Evolutionary conservation across 2,888 invertebrate genomes (phyloP).

Genomic region (Iphiclides podalirius): DNA sequence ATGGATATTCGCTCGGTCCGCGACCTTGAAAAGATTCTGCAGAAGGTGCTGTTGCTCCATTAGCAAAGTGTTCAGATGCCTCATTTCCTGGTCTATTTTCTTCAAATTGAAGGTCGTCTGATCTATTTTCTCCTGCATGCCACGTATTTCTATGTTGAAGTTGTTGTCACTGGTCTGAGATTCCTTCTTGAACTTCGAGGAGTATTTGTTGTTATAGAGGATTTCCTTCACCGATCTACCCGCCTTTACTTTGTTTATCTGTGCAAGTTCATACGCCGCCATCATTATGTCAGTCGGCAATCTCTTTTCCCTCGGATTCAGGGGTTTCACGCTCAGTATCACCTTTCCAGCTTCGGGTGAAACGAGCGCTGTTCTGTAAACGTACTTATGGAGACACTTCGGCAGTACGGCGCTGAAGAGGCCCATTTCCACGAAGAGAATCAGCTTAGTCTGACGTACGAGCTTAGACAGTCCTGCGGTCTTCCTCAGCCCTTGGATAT

Average conservation of each 20-base stretch:
- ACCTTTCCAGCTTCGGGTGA: constrained; percentile 91
- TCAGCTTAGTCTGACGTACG: constrained; percentile 90
- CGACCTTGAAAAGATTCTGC: constrained; percentile 55
- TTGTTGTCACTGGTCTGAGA: constrained; percentile 60
- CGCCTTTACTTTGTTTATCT: constrained; percentile 83
- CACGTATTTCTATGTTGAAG: constrained; percentile 79
- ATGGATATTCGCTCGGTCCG: constrained; percentile 43
- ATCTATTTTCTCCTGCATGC: constrained; percentile 84
- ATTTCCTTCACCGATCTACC: constrained; percentile 83
- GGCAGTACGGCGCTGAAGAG: constrained; percentile 89
- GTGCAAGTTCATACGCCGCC: constrained; percentile 89
- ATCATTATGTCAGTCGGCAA: constrained; percentile 88
- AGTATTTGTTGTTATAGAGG: constrained; percentile 79
- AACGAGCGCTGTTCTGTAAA: constrained; percentile 89
- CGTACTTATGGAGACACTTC: constrained; percentile 84
- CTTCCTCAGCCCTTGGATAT: constrained; percentile 91
- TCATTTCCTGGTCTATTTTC: constrained; percentile 84
- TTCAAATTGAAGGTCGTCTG: constrained; percentile 86
- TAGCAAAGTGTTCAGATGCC: constrained; percentile 80
- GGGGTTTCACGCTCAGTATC: constrained; percentile 89
- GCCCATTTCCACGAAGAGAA: constrained; percentile 90
- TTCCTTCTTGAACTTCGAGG: constrained; percentile 82
- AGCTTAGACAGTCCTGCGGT: constrained; percentile 91
- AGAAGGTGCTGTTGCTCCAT: constrained; percentile 65
- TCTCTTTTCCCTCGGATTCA: constrained; percentile 90